A percentile compares a stretch with the other conserved stretches of the same genome.
Evolutionary conservation across 1,140 invertebrate species (phyloP).

Genomic region (Venturia canescens): DNA sequence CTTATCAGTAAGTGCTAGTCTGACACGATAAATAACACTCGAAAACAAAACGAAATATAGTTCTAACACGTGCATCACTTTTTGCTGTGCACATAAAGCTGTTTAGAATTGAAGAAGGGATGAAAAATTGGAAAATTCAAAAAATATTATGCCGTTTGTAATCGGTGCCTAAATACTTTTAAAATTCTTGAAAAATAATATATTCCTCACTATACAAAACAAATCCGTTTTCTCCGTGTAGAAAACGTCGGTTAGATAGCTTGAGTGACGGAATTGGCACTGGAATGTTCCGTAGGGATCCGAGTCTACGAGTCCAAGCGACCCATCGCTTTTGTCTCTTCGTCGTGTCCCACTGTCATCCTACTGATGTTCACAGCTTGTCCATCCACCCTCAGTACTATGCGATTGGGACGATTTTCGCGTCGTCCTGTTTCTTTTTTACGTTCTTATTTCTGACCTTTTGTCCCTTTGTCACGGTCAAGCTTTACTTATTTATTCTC

Average conservation of each 20-base stretch:
- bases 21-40: no score
- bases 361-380: constrained; percentile 8
- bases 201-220: no score
- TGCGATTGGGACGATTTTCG: background rate
- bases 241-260: background rate
- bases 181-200: no score
- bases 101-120: no score
- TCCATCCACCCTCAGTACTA: constrained; percentile 2
- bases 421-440: background rate
- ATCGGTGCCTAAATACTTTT: no score
- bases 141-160: no score
- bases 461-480: background rate
- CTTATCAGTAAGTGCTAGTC: no score
- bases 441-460: background rate
- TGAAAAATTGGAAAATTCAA: no score
- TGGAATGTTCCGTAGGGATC: background rate
- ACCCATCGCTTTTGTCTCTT: background rate
- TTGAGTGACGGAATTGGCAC: background rate
- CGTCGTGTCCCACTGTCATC: background rate
- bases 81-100: no score
- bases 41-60: no score
- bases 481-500: background rate
- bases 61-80: no score
- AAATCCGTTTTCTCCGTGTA: no score
- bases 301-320: background rate